These are phyloP conservation scores for Orgyia antiqua DNA, from an alignment of 2,888 invertebrate genomes.

Conservation along the genomic window DNA sequence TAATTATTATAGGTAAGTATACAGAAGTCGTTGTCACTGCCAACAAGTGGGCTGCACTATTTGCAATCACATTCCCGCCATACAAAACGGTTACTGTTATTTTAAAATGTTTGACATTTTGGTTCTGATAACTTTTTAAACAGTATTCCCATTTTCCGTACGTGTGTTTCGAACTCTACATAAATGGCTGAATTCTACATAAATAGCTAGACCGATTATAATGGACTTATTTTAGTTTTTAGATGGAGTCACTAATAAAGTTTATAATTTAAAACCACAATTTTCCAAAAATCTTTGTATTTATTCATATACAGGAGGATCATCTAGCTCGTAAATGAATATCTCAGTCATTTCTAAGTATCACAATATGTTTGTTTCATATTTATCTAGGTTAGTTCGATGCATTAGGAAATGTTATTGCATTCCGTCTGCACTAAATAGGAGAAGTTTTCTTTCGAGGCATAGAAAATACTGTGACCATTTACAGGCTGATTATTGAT, in stretches of 20 bases:
- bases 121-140: too few species aligned
- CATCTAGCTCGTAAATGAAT: slow-evolving; percentile 7
- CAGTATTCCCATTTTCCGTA: too few species aligned
- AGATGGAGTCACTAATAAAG: too few species aligned
- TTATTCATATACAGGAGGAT: too few species aligned
- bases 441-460: slow-evolving; percentile 1
- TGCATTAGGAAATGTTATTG: slow-evolving; percentile 2
- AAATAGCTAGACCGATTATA: too few species aligned
- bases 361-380: too few species aligned
- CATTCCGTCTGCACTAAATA: slow-evolving; percentile 2
- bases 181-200: too few species aligned
- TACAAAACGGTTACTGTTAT: slow-evolving; percentile 1
- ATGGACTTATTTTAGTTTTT: too few species aligned
- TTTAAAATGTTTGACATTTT: slow-evolving; percentile 5
- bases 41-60: slow-evolving; percentile 15
- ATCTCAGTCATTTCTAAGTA: slow-evolving; percentile 1
- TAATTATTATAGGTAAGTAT: neutral
- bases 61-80: slow-evolving; percentile 1
- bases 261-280: too few species aligned
- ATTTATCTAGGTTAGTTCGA: slow-evolving; percentile 5
- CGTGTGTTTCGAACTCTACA: too few species aligned
- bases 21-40: slow-evolving; percentile 5
- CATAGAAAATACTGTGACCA: neutral
- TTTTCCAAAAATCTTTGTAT: too few species aligned
- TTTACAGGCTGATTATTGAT: neutral